Base-by-base conservation (phyloP, 2,797 vertebrate genomes). In the Chromobotia macracanthus region DNA sequence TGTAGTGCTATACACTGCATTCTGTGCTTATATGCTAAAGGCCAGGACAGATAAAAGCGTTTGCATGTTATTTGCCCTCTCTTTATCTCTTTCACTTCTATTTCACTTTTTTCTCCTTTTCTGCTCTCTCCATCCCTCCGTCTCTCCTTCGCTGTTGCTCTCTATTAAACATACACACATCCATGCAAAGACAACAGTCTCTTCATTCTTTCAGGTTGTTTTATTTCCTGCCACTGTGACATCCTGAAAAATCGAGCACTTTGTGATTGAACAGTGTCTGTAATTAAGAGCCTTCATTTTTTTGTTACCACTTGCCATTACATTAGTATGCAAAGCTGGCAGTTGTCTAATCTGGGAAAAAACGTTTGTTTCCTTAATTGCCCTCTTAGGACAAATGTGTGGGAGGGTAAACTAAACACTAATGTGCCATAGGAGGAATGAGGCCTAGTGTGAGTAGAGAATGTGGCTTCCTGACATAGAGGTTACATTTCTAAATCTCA, bases 331-430 rank as follows among this genome's bases (percentile, higher is more conserved):
- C 94, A 95, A 95, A 95, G 94, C 93, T 94, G 94, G 92, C 92
- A 95, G 93, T 91, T 91, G 93, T 92, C 92, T 95, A 95, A 95
- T 96, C 94, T 95, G 92, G 89, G 93, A 94, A 92, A 95, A 95
- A 95, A 94, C 93, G 93, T 95, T 96, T 95, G 93, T 95, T 95
- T 95, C 93, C 94, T 95, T 95, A 96, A 96, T 95, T 95, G 94
- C 93, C 94, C 94, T 96, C 95, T 95, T 92, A 95, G 94, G 95
- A 94, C 93, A 95, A 94, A 95, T 95, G 94, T 95, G 92, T 90
- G 92, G 91, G 90, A 87, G 90, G 89, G 83, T 88, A 82, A 89
- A 89, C 89, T 88, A 92, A 93, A 93, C 90, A 90, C 90, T 93
- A 92, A 91, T 90, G 88, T 92, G 87, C 90, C 87, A 86, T 87